Percentiles rank a stretch among this genome's conserved stretches.
Conservation (phyloP, 2,113 vertebrate species). For the Glareola pratincola region DNA sequence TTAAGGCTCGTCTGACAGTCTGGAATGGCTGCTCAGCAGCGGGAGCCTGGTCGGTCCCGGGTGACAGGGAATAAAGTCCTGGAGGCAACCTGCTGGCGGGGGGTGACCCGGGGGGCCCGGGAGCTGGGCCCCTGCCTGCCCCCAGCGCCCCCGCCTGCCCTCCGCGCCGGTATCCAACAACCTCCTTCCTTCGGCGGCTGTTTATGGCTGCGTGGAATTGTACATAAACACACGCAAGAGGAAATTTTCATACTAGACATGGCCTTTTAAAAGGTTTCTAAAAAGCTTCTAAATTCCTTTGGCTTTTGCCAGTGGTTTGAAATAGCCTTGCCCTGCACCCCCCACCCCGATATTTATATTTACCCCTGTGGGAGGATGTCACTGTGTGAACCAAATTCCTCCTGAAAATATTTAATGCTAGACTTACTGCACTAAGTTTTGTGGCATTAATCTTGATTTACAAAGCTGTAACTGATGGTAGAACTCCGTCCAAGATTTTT, state of each 20-base stretch:
- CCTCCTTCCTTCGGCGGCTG: rapidly evolving
- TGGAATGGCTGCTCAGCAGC: background rate
- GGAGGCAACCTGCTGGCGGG: background rate
- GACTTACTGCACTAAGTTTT: background rate
- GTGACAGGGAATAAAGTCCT: background rate
- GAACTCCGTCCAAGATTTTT: background rate
- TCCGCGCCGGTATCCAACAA: background rate
- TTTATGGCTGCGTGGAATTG: rapidly evolving
- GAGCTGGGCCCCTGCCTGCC: background rate
- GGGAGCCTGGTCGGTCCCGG: background rate
- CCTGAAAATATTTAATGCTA: background rate
- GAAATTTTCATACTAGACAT: background rate
- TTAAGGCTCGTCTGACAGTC: background rate
- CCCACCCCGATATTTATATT: background rate
- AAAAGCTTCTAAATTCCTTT: background rate
- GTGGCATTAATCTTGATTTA: background rate
- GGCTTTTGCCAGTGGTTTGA: background rate
- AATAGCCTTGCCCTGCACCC: background rate
- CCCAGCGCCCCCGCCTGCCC: background rate
- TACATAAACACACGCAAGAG: background rate
- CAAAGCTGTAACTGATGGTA: background rate
- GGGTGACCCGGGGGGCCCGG: background rate
- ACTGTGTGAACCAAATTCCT: background rate
- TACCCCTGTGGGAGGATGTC: background rate
- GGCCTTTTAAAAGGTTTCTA: background rate